phyloP scores from a whole-genome alignment of 2,888 invertebrate genomes.

The Periphyllus acericola region DNA sequence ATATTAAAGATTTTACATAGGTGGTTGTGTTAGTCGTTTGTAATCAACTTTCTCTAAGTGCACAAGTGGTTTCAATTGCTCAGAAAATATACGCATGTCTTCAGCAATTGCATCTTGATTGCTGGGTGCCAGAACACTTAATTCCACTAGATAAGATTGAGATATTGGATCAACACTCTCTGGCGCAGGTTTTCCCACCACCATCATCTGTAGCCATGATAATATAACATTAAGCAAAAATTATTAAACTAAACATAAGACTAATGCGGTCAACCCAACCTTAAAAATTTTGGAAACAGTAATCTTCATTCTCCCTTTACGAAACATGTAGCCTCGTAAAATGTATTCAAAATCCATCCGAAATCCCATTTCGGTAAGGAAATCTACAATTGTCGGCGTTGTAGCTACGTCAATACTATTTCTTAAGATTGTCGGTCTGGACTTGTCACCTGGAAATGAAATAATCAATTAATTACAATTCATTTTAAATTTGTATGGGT shows the following conservation, averaged over 20 bases:
- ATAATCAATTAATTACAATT: background rate
- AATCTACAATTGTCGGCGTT: slow-evolving; percentile 88
- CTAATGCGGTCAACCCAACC: slow-evolving; percentile 65
- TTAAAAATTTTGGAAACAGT: slow-evolving; percentile 95
- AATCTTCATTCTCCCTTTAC: slow-evolving; percentile 96
- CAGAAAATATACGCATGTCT: slow-evolving; percentile 94
- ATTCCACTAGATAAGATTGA: slow-evolving; percentile 91
- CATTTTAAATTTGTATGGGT: background rate
- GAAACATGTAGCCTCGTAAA: slow-evolving; percentile 92
- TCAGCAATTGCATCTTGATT: slow-evolving; percentile 95
- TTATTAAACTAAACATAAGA: background rate
- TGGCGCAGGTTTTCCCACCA: slow-evolving; percentile 74
- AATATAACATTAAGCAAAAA: slow-evolving; percentile 26
- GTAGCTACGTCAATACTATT: slow-evolving; percentile 94
- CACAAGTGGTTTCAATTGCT: slow-evolving; percentile 90
- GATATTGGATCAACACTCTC: slow-evolving; percentile 85
- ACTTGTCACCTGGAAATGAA: slow-evolving; percentile 70
- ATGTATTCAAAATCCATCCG: slow-evolving; percentile 93
- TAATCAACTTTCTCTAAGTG: slow-evolving; percentile 94
- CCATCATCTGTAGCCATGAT: slow-evolving; percentile 69
- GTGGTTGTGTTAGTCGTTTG: slow-evolving; percentile 72
- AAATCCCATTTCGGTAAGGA: slow-evolving; percentile 90
- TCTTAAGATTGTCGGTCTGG: slow-evolving; percentile 87
- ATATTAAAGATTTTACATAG: slow-evolving; percentile 14
- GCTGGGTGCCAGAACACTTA: slow-evolving; percentile 88